Percentiles rank a stretch among this genome's conserved stretches.
These are phyloP conservation scores for Apeltes quadracus DNA, from an alignment of 2,113 vertebrate species.

Conservation along the genomic window DNA sequence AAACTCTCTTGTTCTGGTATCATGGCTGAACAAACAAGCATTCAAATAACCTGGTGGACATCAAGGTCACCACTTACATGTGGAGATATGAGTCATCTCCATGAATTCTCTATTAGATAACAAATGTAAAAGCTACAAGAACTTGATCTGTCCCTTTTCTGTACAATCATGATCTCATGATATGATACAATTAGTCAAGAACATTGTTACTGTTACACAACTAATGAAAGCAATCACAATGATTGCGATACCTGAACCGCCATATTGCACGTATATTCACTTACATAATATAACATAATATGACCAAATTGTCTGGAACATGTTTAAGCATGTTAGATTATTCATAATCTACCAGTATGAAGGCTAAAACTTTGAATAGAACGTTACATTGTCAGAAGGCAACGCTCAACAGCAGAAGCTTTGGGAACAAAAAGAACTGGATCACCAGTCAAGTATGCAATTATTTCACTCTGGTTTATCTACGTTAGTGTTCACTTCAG, in stretches of 20 bases:
- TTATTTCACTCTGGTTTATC: constrained; percentile 43
- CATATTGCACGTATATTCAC: not conserved
- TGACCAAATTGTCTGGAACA: not conserved
- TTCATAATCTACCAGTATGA: not conserved
- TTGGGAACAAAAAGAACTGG: not conserved
- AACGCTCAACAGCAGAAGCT: not conserved
- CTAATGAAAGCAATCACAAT: not conserved
- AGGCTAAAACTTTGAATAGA: not conserved
- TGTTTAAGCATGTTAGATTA: not conserved
- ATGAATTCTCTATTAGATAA: too few species aligned
- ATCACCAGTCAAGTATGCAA: constrained; percentile 38
- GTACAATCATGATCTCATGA: too few species aligned
- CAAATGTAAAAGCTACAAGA: too few species aligned
- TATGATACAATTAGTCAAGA: too few species aligned
- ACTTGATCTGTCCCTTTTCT: too few species aligned
- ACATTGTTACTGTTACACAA: too few species aligned
- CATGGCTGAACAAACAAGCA: too few species aligned
- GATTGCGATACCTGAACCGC: too few species aligned
- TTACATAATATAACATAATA: not conserved
- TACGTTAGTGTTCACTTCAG: constrained; percentile 16
- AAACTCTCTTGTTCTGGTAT: too few species aligned
- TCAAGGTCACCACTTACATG: too few species aligned
- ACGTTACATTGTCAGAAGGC: constrained; percentile 16
- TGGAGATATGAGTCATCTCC: too few species aligned
- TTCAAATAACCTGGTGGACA: too few species aligned